phyloP scores from a whole-genome alignment of 2,797 vertebrate genomes.

The Lithobates sylvaticus region DNA sequence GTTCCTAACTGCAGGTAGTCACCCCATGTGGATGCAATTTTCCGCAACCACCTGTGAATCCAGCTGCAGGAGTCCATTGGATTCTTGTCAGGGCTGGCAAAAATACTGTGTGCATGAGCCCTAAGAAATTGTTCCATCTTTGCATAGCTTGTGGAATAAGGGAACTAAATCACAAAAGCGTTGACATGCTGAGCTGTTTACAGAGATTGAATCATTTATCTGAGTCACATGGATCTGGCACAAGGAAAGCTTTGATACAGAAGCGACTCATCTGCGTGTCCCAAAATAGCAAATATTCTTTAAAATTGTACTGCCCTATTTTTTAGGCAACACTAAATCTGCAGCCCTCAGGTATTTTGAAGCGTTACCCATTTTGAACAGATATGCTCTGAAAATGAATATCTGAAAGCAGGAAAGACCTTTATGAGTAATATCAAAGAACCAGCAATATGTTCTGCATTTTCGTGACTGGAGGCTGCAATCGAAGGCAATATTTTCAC shows the following conservation, averaged over 20 bases:
- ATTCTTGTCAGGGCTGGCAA: too few relatives aligned
- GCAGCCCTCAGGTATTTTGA: conserved; percentile 23
- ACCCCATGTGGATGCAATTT: too few relatives aligned
- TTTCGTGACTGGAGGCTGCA: not conserved
- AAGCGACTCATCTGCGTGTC: not conserved
- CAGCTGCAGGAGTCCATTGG: too few relatives aligned
- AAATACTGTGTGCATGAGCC: too few relatives aligned
- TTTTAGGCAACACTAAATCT: not conserved
- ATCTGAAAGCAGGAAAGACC: conserved; percentile 21
- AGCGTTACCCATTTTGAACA: conserved; percentile 18
- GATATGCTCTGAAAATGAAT: conserved; percentile 24
- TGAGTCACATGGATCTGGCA: conserved; percentile 28
- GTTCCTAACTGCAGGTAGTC: too few relatives aligned
- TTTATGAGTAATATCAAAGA: conserved; percentile 33
- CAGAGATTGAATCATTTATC: conserved; percentile 3
- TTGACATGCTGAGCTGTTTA: not conserved
- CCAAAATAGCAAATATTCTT: conserved; percentile 36
- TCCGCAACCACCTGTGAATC: too few relatives aligned
- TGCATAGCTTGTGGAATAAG: not conserved
- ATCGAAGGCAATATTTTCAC: not conserved
- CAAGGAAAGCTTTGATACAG: conserved; percentile 37
- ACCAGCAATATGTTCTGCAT: not conserved
- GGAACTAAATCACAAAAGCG: not conserved
- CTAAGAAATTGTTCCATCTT: not conserved
- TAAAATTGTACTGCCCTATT: conserved; percentile 11